Percentiles rank a stretch among this genome's conserved stretches.
These are phyloP conservation scores for Eupithecia subfuscata DNA, from an alignment of 2,888 invertebrate genomes.

Conservation along the genomic window DNA sequence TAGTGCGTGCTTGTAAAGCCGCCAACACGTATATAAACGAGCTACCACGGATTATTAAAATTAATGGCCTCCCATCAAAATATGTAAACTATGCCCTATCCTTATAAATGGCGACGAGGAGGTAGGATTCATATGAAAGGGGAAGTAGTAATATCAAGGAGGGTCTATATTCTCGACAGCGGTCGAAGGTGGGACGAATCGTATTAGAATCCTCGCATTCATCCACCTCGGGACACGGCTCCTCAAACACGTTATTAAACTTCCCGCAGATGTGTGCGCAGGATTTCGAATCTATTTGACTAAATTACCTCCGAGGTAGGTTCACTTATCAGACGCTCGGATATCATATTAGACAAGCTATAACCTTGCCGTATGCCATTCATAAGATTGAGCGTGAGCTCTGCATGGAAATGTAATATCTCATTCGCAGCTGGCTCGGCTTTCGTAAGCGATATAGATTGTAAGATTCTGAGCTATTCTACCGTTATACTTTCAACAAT, in stretches of 20 bases:
- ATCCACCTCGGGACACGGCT: slow-evolving; percentile 71
- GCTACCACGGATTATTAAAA: slow-evolving; percentile 67
- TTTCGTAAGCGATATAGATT: slow-evolving; percentile 49
- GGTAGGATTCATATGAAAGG: slow-evolving; percentile 49
- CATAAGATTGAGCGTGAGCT: slow-evolving; percentile 52
- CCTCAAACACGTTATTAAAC: slow-evolving; percentile 77
- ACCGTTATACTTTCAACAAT: slow-evolving; percentile 21
- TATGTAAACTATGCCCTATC: slow-evolving; percentile 74
- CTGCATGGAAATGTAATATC: slow-evolving; percentile 59
- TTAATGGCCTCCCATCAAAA: slow-evolving; percentile 69
- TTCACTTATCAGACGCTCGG: slow-evolving; percentile 34
- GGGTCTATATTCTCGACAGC: slow-evolving; percentile 73
- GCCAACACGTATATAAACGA: slow-evolving; percentile 52
- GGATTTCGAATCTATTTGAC: slow-evolving; percentile 63
- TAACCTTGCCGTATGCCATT: slow-evolving; percentile 39
- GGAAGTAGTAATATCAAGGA: slow-evolving; percentile 59
- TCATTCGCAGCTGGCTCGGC: slow-evolving; percentile 56
- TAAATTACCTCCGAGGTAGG: slow-evolving; percentile 57
- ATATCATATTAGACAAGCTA: slow-evolving; percentile 29
- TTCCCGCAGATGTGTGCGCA: slow-evolving; percentile 63
- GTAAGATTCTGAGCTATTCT: slow-evolving; percentile 37
- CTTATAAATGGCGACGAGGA: slow-evolving; percentile 69
- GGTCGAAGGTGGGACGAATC: slow-evolving; percentile 63
- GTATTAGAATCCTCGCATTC: slow-evolving; percentile 70
- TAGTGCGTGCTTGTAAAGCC: slow-evolving; percentile 46